phyloP scores from a whole-genome alignment of 2,113 vertebrate species.

The Aleadryas rufinucha region DNA sequence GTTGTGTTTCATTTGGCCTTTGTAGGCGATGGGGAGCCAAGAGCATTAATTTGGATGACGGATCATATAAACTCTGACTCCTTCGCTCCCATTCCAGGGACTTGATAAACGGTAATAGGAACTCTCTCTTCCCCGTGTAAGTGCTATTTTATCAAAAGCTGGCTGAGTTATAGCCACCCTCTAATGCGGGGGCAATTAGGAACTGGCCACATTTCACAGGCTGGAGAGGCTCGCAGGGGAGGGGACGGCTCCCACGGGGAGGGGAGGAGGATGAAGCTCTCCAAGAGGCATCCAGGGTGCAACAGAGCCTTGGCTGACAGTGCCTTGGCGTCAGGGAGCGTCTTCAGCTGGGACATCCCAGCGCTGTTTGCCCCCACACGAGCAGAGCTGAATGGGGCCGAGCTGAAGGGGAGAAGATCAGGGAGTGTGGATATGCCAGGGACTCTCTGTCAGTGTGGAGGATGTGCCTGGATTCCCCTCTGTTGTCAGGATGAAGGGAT shows the following conservation, averaged over 20 bases:
- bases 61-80: constrained; percentile 59
- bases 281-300: neutral
- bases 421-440: neutral
- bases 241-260: neutral
- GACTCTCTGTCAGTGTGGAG: neutral
- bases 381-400: neutral
- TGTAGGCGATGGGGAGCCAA: constrained; percentile 44
- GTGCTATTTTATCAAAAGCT: constrained; percentile 64
- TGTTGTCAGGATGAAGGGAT: neutral
- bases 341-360: neutral
- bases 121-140: constrained; percentile 50
- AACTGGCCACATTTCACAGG: constrained; percentile 41
- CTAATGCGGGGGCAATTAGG: constrained; percentile 49
- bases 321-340: neutral
- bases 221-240: neutral
- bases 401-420: neutral
- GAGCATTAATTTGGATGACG: constrained; percentile 63
- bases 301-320: neutral
- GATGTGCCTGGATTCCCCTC: neutral
- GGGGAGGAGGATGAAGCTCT: neutral
- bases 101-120: constrained; percentile 65
- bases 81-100: constrained; percentile 58
- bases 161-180: constrained; percentile 55
- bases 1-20: constrained; percentile 58
- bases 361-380: rapidly evolving